Evolutionary conservation across 2,113 vertebrate genomes (phyloP).

Genomic region (Chloropsis cyanopogon): DNA sequence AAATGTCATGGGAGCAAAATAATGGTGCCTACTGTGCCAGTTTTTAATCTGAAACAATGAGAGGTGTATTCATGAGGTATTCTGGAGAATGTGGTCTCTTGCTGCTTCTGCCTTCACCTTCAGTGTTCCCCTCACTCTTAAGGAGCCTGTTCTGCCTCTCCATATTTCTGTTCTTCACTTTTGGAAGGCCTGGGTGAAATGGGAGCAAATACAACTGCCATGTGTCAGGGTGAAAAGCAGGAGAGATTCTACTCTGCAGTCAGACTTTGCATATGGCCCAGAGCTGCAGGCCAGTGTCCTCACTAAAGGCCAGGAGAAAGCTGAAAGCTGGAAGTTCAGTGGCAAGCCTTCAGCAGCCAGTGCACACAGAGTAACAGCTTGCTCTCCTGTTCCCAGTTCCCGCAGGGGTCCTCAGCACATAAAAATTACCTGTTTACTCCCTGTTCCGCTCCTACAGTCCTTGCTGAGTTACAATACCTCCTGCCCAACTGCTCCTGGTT

Average conservation of each 20-base stretch:
- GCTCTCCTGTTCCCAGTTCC: neutral
- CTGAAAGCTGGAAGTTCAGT: neutral
- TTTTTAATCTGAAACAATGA: neutral
- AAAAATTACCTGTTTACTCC: neutral
- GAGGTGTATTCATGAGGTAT: neutral
- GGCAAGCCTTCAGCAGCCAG: neutral
- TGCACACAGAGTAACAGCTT: fast-evolving
- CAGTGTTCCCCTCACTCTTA: neutral
- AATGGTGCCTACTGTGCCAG: neutral
- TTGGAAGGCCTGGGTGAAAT: neutral
- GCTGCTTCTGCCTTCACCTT: neutral
- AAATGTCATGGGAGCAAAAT: neutral
- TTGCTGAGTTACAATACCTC: neutral
- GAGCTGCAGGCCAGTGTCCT: neutral
- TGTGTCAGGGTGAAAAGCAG: neutral
- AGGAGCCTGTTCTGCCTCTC: neutral
- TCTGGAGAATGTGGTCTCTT: neutral
- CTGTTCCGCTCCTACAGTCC: neutral
- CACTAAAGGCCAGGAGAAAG: neutral
- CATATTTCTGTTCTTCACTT: neutral
- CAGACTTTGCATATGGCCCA: neutral
- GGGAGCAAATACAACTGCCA: fast-evolving
- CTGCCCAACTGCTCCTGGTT: neutral
- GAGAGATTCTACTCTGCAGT: neutral
- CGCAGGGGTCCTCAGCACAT: fast-evolving